Evolutionary conservation across 2,888 invertebrate genomes (phyloP).

Genomic region (Piscicola geometra): DNA sequence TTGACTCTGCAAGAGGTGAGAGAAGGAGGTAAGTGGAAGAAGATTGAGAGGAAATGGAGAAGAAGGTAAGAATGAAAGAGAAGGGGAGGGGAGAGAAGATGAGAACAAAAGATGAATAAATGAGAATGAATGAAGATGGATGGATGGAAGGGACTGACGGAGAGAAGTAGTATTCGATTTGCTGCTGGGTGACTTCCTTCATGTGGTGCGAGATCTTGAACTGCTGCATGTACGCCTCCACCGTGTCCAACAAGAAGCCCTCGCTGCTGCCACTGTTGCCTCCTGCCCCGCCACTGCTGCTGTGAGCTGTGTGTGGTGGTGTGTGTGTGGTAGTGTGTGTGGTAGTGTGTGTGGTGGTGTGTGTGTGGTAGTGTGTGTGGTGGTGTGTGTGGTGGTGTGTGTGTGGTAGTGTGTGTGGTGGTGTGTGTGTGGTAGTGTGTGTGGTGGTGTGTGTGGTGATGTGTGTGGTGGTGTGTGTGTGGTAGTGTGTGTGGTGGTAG

Average conservation of each 20-base stretch:
- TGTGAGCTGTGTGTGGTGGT: too few species aligned
- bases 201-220: slow-evolving; percentile 6
- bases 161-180: slow-evolving; percentile 15
- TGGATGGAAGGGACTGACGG: background rate
- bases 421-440: background rate
- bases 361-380: background rate
- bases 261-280: background rate
- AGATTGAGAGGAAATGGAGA: background rate
- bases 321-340: background rate
- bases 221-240: background rate
- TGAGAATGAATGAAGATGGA: background rate
- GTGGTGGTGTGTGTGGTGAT: background rate
- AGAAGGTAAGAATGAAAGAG: background rate
- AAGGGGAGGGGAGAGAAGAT: background rate
- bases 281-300: too few species aligned
- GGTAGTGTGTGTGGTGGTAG: background rate
- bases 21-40: background rate
- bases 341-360: background rate
- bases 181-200: slow-evolving; percentile 13
- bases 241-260: background rate
- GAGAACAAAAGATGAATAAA: background rate
- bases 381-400: background rate
- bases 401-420: background rate
- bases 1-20: background rate
- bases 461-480: background rate